Evolutionary conservation across 2,113 vertebrate genomes (phyloP).

Genomic region (Hippocampus comes): DNA sequence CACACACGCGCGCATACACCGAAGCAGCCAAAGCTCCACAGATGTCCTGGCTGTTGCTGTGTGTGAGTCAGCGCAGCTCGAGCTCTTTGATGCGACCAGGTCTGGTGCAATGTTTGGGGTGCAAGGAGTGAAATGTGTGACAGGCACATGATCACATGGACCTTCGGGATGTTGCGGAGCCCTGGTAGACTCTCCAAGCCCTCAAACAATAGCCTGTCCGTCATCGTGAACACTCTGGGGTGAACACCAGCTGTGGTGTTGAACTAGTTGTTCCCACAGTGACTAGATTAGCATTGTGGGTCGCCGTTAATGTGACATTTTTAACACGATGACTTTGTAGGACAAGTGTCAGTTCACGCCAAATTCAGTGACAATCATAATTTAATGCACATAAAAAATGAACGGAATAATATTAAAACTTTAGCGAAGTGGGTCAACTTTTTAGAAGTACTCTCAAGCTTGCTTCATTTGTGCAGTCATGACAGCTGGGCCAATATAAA

Average conservation of each 20-base stretch:
- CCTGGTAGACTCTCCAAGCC: constrained; percentile 43
- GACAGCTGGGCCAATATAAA: not conserved
- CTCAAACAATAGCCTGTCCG: constrained; percentile 34
- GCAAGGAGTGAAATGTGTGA: constrained; percentile 48
- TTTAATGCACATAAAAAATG: constrained; percentile 11
- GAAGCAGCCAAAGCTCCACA: constrained; percentile 61
- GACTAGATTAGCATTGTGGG: constrained; percentile 63
- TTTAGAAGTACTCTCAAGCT: not conserved
- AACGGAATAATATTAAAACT: constrained; percentile 3
- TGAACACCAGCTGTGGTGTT: constrained; percentile 14
- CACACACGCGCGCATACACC: not conserved
- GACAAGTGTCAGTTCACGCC: constrained; percentile 19
- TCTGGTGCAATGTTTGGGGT: constrained; percentile 50
- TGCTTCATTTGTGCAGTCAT: not conserved
- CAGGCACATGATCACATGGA: constrained; percentile 50
- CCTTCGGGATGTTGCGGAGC: constrained; percentile 43
- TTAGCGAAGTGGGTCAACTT: constrained; percentile 15
- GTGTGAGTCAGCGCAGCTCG: constrained; percentile 51
- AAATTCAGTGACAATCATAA: constrained; percentile 13
- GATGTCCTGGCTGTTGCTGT: constrained; percentile 66
- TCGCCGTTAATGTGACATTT: constrained; percentile 38
- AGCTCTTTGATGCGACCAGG: constrained; percentile 55
- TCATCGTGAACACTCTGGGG: not conserved
- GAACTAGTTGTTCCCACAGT: constrained; percentile 52
- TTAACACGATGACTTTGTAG: constrained; percentile 32